These are phyloP conservation scores for Peromyscus polionotus DNA, from an alignment of 2,113 vertebrate species.

Conservation along the genomic window DNA sequence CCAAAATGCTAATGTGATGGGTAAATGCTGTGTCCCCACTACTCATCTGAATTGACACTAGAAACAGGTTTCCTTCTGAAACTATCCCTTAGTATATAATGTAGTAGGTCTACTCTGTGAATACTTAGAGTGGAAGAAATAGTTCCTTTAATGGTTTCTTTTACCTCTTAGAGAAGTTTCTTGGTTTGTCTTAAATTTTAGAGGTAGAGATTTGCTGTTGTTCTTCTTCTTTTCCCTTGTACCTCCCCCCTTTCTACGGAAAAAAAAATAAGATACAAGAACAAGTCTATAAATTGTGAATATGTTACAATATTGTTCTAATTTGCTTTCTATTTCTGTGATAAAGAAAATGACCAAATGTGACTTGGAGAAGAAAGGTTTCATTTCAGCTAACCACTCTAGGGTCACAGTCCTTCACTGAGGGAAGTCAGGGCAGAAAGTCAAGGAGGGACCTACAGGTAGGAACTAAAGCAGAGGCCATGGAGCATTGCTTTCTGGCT, in stretches of 20 bases:
- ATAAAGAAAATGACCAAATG: background rate
- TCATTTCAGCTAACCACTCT: no score
- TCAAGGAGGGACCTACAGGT: background rate
- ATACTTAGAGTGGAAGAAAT: background rate
- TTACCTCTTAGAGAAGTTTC: background rate
- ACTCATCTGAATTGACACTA: background rate
- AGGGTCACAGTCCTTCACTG: background rate
- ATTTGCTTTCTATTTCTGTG: background rate
- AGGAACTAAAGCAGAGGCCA: background rate
- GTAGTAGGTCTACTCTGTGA: background rate
- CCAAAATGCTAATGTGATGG: background rate
- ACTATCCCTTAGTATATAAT: conserved; percentile 3
- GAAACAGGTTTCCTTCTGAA: conserved; percentile 38
- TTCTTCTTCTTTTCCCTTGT: background rate
- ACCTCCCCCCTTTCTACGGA: background rate
- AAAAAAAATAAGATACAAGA: background rate
- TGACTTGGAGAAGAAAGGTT: background rate
- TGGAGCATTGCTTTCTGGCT: background rate
- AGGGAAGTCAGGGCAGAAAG: background rate
- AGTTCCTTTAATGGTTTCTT: background rate
- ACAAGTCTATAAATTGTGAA: conserved; percentile 10
- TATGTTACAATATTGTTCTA: background rate
- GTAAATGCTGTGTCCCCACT: background rate
- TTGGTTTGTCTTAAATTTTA: background rate
- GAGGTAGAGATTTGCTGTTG: background rate